Percentiles rank a stretch among this genome's conserved stretches.
Evolutionary conservation across 2,797 vertebrate genomes (phyloP).

Genomic region (Falco columbarius): DNA sequence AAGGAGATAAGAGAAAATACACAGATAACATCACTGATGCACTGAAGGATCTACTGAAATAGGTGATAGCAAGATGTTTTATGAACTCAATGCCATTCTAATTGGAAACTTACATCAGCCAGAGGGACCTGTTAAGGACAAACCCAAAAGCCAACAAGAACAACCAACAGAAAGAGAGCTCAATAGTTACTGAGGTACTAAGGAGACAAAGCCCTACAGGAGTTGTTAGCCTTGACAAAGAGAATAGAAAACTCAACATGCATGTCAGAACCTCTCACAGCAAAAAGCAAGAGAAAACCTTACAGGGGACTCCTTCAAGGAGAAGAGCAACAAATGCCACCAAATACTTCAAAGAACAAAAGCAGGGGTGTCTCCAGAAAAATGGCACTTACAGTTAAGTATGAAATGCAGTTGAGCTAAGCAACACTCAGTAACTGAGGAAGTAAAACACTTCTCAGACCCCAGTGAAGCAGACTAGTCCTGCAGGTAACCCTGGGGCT

Average conservation of each 20-base stretch:
- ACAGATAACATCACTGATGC: not conserved
- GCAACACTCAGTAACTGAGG: not conserved
- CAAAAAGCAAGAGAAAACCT: slow-evolving; percentile 3
- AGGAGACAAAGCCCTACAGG: not conserved
- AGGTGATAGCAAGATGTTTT: not conserved
- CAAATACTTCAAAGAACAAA: not conserved
- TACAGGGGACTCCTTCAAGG: not conserved
- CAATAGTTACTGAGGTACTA: not conserved
- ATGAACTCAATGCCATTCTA: not conserved
- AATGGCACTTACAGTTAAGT: not conserved
- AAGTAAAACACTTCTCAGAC: not conserved
- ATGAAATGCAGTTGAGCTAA: not conserved
- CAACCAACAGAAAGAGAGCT: not conserved
- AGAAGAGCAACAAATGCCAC: not conserved
- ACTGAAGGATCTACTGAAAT: not conserved
- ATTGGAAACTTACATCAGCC: slow-evolving; percentile 1
- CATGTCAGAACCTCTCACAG: not conserved
- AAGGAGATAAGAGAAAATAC: not conserved
- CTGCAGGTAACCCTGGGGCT: not conserved
- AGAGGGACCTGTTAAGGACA: not conserved
- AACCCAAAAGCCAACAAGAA: not conserved
- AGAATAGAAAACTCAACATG: not conserved
- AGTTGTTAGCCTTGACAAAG: slow-evolving; percentile 26
- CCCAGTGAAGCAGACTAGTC: not conserved
- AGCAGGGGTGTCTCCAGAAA: not conserved